Evolutionary conservation across 2,888 invertebrate species (phyloP), one percentile per base, ranked within the genome.

Genomic region (Rhagonycha lutea): DNA sequence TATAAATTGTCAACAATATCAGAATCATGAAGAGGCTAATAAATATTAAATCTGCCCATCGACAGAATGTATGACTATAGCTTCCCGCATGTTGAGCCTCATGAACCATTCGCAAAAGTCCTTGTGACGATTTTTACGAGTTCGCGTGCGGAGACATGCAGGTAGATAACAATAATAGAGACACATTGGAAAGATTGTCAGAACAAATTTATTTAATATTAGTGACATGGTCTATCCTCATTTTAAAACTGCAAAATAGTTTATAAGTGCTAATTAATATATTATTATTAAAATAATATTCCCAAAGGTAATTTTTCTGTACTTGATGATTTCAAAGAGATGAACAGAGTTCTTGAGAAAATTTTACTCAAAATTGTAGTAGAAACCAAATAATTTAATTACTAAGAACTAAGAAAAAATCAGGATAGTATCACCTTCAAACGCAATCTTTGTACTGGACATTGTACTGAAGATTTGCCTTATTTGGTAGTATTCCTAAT

Each of bases 61-160:
- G 32, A 47, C 76, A 9, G 76, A 47, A 70, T 84, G 84, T 74
- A 83, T 81, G 77, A 74, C 79, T 23, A 75, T 78, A 26, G 80
- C 81, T 63, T 83, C 84, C 18, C 80, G 80, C 60, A 83, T 85
- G 63, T 77, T 84, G 47, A 79, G 79, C 71, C 76, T 79, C 23
- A 84, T 85, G 82, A 79, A 84, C 76, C 80, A 81, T 77, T 77
- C 79, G 10, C 77, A 61, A 26, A 78, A 80, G 18, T 67, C 79
- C 83, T 65, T 85, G 85, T 68, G 82, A 84, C 24, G 82, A 85
- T 70, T 85, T 85, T 75, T 85, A 85, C 65, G 82, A 83, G 47
- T 85, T 81, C 75, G 82, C 85, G 11, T 85, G 85, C 73, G 84
- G 84, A 26, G 78, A 80, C 67, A 68, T 78, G 78, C 61, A 69